Conservation (phyloP, 2,113 vertebrate genomes). For the Chloroceryle aenea region DNA sequence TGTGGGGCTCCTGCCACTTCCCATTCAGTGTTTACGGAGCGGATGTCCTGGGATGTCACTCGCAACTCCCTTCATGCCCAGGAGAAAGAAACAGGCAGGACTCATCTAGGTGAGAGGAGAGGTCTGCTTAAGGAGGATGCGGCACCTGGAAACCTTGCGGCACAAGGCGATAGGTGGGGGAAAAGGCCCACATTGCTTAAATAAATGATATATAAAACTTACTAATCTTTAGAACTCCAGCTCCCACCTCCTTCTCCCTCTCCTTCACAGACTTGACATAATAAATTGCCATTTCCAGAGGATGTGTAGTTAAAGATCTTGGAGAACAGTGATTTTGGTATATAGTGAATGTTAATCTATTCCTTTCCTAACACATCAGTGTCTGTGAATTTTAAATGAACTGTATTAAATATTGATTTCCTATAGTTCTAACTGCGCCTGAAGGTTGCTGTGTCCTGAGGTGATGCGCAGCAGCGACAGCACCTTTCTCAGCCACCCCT, state of each 20-base stretch:
- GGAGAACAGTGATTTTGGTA: not conserved
- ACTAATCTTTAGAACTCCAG: not conserved
- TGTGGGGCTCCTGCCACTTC: not conserved
- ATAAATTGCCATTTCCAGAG: not conserved
- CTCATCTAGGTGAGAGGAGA: not conserved
- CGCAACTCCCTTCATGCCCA: not conserved
- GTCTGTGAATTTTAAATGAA: not conserved
- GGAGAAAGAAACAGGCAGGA: not conserved
- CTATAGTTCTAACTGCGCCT: not conserved
- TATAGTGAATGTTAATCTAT: not conserved
- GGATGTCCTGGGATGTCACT: not conserved
- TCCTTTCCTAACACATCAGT: not conserved
- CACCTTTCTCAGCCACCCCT: not conserved
- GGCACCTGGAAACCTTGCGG: not conserved
- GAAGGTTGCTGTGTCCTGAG: not conserved
- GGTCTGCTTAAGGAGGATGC: not conserved
- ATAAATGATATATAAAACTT: not conserved
- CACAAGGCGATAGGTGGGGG: fast-evolving
- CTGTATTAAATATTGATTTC: conserved; percentile 30
- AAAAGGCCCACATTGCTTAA: not conserved
- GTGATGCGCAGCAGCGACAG: not conserved
- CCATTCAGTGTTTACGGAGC: not conserved
- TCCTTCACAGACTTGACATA: not conserved
- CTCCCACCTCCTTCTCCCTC: not conserved
- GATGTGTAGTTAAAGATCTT: not conserved